These are phyloP conservation scores for Nasonia vitripennis DNA, from an alignment of 1,140 invertebrate species.

Conservation along the genomic window DNA sequence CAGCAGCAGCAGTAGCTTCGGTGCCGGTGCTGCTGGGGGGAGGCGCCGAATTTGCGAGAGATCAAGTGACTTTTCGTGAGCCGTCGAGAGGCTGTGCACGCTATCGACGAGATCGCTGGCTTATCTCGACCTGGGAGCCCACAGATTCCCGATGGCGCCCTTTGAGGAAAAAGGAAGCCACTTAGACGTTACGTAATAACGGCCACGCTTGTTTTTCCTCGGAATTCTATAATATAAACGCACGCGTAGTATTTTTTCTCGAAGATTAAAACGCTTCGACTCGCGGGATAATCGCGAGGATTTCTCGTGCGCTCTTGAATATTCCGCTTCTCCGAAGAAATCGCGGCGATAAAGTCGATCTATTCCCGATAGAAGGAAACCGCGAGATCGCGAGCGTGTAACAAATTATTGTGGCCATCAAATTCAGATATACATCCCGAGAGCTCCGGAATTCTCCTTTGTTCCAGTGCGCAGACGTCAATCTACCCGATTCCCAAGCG, in stretches of 20 bases:
- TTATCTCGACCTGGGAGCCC: neutral
- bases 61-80: conserved; percentile 24
- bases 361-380: neutral
- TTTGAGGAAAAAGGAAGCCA: conserved; percentile 6
- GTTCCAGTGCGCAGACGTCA: neutral
- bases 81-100: neutral
- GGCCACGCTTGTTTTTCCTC: neutral
- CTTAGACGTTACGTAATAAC: neutral
- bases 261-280: neutral
- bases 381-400: neutral
- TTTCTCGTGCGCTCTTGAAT: neutral
- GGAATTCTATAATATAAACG: no score
- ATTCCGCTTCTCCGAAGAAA: neutral
- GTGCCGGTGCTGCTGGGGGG: neutral
- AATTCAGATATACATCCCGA: neutral
- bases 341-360: neutral
- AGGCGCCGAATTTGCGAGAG: conserved; percentile 9
- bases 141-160: neutral
- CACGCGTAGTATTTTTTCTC: neutral
- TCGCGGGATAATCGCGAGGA: neutral
- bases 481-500: neutral
- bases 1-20: neutral
- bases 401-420: neutral
- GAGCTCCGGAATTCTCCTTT: conserved; percentile 5
- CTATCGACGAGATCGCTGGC: neutral